Evolutionary conservation across 2,888 invertebrate species (phyloP).

Genomic region (Monochamus alternatus): DNA sequence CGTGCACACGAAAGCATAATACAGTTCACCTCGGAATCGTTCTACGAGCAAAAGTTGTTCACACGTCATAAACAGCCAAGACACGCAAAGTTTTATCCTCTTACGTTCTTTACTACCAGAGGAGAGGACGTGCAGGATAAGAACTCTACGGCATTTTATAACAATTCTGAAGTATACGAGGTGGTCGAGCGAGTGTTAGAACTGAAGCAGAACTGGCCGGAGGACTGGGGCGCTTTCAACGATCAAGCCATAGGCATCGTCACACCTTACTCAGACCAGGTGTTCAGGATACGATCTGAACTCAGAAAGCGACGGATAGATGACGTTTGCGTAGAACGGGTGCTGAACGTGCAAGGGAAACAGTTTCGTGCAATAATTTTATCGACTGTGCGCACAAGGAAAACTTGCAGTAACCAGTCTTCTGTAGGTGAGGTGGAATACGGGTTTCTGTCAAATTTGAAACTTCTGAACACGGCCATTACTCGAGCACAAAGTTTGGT

Average conservation of each 20-base stretch:
- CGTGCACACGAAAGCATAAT: conserved; percentile 88
- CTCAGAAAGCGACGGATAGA: conserved; percentile 82
- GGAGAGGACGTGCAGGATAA: conserved; percentile 87
- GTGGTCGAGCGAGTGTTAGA: conserved; percentile 84
- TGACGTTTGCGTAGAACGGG: conserved; percentile 86
- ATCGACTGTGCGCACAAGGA: conserved; percentile 84
- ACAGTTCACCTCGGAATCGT: conserved; percentile 85
- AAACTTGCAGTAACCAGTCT: conserved; percentile 77
- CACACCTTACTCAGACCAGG: conserved; percentile 88
- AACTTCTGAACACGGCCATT: conserved; percentile 87
- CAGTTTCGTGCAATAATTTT: conserved; percentile 88
- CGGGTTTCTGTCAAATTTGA: conserved; percentile 87
- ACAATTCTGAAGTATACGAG: conserved; percentile 84
- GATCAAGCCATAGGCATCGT: conserved; percentile 89
- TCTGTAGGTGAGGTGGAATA: conserved; percentile 79
- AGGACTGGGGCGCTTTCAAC: conserved; percentile 81
- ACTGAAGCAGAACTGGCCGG: conserved; percentile 83
- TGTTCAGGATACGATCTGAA: conserved; percentile 82
- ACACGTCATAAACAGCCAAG: conserved; percentile 82
- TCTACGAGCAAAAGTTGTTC: conserved; percentile 84
- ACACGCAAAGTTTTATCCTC: conserved; percentile 81
- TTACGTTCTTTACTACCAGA: conserved; percentile 86
- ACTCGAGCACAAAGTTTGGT: conserved; percentile 87
- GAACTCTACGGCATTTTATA: conserved; percentile 86
- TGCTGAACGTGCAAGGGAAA: conserved; percentile 90